Evolutionary conservation across 1,140 invertebrate genomes (phyloP), one percentile per base, ranked within the genome.

Genomic region (Hyphantria cunea): DNA sequence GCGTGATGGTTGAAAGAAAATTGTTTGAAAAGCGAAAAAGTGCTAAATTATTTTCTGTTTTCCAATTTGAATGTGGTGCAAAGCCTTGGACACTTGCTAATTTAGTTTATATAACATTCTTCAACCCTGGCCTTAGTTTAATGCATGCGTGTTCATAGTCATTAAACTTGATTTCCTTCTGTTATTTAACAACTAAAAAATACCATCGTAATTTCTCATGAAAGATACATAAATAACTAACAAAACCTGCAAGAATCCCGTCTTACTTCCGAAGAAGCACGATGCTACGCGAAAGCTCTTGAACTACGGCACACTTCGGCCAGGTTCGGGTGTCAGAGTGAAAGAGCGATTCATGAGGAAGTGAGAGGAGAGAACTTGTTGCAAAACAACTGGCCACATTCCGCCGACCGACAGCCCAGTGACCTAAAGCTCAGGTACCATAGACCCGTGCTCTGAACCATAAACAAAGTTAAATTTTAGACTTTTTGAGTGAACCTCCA

Each of bases 381-480:
- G 80, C 84, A 81, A 89, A 89, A 85, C 73, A 72, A 66, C 64
- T 78, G 78, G 68, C 76, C 80, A 77, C 86, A 89, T 87, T 89
- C 84, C 83, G 60, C 34, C 39, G 17, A 48, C 6, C 65, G 60
- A 58, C 80, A 83, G 82, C 84, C 86, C 83, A 89, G 75, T 89
- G 80, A 86, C 86, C 86, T 78, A 89, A 85, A 87, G 80, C 79
- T 76, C 45, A 14, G 56, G 61, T 61, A 51, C 48, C 12, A 17
- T 61, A 50, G 64, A 63, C 49, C 0, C 7, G 8, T 3, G 17
- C 34, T 62, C 10, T 10, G 34, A 25, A 62, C 25, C 39, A 17
- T 64, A 50, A 44, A 12, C 6, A 6, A 48, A 58, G 15, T 42
- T 17, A 49, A 25, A 2, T 48, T 63, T 39, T 14, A 15, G 48